Percentiles rank a stretch among this genome's conserved stretches.
Evolutionary conservation across 2,113 vertebrate species (phyloP).

Genomic region (Turnix velox): DNA sequence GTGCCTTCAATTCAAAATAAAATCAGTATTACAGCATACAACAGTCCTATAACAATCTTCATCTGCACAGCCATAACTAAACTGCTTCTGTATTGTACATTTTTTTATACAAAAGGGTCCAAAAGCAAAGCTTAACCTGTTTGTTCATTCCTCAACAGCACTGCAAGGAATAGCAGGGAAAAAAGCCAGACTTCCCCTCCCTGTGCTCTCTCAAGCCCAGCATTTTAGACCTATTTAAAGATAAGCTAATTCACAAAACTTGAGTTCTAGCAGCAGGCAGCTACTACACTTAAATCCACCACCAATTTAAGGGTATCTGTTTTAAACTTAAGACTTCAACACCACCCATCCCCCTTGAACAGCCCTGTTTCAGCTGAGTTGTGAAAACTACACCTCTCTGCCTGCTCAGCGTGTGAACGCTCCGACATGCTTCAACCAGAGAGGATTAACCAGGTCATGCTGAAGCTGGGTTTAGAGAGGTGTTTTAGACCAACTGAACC

Average conservation of each 20-base stretch:
- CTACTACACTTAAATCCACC: not conserved
- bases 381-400: not conserved
- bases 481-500: not conserved
- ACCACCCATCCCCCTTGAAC: not conserved
- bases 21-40: not conserved
- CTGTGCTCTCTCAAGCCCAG: not conserved
- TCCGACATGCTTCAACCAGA: not conserved
- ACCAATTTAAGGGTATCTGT: not conserved
- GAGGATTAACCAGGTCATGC: not conserved
- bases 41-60: not conserved
- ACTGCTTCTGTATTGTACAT: accelerated
- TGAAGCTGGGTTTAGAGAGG: not conserved
- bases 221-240: not conserved
- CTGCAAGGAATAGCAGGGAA: not conserved
- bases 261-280: not conserved
- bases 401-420: not conserved
- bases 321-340: not conserved
- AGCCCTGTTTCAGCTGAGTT: not conserved
- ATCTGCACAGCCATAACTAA: not conserved
- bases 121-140: not conserved
- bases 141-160: not conserved
- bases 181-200: not conserved
- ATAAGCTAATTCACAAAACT: not conserved
- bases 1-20: not conserved
- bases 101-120: not conserved